Evolutionary conservation across 2,888 invertebrate species (phyloP), one percentile per base, ranked within the genome.

Genomic region (Keiferia lycopersicella): DNA sequence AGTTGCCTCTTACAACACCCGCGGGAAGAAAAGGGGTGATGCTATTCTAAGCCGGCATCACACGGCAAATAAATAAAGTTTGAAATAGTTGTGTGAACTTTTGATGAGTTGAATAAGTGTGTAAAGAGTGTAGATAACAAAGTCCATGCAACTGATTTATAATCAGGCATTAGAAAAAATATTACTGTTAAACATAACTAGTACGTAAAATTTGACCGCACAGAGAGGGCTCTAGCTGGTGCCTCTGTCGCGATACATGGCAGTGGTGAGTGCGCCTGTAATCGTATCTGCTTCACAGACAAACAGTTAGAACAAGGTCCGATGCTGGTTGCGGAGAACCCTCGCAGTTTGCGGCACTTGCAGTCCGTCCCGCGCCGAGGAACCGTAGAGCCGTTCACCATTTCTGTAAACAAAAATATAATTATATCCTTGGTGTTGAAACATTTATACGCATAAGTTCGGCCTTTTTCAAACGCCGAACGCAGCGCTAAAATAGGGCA

Each of bases 161-260:
- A n/a, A n/a, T n/a, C n/a, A n/a, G n/a, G n/a, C n/a, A n/a, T n/a
- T n/a, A n/a, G n/a, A n/a, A n/a, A n/a, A n/a, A n/a, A n/a, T n/a
- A n/a, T n/a, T n/a, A n/a, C n/a, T n/a, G n/a, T n/a, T n/a, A n/a
- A n/a, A 16, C 16, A 45, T 16, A 14, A 41, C 16, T 56, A 56
- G n/a, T 59, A 59, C 4, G 59, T 41, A 41, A 77, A 79, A 64
- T 78, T 73, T 7, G 75, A 71, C 3, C 76, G 73, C 8, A 80
- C 74, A 0, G 77, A 77, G 7, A 74, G 64, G 0, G 76, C 77
- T 10, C 73, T 67, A 0, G 71, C 74, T 0, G 76, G 76, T 2
- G 74, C 68, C 16, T 56, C 56, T 16, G 56, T 0, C 66, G 48
- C 4, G 71, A 62, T 4, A 3, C 67, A 65, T 11, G 64, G 45